A percentile compares a stretch with the other conserved stretches of the same genome.
phyloP scores from a whole-genome alignment of 2,113 vertebrate genomes.

The Pithys albifrons region DNA sequence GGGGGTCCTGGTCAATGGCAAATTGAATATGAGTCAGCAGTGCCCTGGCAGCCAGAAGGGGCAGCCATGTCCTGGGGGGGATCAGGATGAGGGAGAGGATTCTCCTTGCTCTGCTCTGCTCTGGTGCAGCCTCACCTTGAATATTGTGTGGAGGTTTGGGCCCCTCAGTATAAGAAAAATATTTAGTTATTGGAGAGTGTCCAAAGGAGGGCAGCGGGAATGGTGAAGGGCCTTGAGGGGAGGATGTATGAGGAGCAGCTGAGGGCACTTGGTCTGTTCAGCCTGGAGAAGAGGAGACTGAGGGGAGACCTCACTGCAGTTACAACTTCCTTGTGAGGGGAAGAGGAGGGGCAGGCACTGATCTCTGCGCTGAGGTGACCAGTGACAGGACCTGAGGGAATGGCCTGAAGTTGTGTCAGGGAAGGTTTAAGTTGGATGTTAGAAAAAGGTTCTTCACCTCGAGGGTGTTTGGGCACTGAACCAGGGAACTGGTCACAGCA shows the following conservation, averaged over 20 bases:
- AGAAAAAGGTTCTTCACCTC: not conserved
- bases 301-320: not conserved
- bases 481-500: not conserved
- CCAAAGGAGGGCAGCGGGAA: not conserved
- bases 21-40: not conserved
- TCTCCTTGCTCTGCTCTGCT: not conserved
- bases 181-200: not conserved
- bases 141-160: not conserved
- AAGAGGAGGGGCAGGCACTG: not conserved
- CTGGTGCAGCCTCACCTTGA: not conserved
- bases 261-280: not conserved
- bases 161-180: not conserved
- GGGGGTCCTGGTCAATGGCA: not conserved
- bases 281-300: not conserved
- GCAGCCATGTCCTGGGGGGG: not conserved
- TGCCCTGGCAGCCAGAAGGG: not conserved
- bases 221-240: not conserved
- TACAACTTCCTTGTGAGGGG: too few species aligned
- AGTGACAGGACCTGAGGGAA: not conserved
- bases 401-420: not conserved
- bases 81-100: not conserved
- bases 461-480: not conserved
- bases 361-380: not conserved
- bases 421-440: not conserved
- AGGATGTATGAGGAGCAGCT: not conserved